Evolutionary conservation across 2,888 invertebrate genomes (phyloP).

Genomic region (Coecobrya sp.): DNA sequence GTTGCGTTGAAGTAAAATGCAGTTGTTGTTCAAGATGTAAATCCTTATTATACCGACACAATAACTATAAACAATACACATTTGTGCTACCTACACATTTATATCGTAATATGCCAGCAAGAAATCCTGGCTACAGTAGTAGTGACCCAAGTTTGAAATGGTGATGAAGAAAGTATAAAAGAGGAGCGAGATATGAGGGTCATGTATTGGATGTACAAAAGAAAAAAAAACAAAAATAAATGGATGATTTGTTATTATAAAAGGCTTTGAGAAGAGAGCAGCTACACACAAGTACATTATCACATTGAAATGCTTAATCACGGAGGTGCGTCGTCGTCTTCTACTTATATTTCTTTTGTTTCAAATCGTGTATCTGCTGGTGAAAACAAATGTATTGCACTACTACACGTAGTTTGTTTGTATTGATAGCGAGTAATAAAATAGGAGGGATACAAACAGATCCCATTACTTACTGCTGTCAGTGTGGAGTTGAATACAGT

Average conservation of each 20-base stretch:
- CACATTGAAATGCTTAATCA: neutral
- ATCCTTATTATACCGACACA: conserved; percentile 45
- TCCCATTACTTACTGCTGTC: conserved; percentile 61
- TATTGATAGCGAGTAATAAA: conserved; percentile 63
- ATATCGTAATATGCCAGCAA: neutral
- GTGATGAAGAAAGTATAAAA: conserved; percentile 11
- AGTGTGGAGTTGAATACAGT: conserved; percentile 5
- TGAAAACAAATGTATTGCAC: conserved; percentile 29
- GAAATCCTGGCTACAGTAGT: neutral
- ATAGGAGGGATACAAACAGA: conserved; percentile 51
- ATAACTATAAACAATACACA: conserved; percentile 54
- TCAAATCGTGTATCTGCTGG: neutral
- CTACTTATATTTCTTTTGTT: conserved; percentile 16
- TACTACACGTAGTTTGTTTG: conserved; percentile 4
- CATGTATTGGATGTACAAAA: neutral
- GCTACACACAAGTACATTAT: conserved; percentile 2
- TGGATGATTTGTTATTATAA: neutral
- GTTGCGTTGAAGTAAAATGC: neutral
- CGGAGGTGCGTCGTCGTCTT: conserved; percentile 12
- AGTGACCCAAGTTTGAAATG: neutral
- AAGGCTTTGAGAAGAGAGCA: neutral
- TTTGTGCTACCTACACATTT: neutral
- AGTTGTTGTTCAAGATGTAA: conserved; percentile 40
- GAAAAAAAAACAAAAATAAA: neutral
- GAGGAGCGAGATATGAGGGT: neutral